Base-by-base conservation (phyloP, 2,113 vertebrate genomes). In the Tragelaphus imberbis region DNA sequence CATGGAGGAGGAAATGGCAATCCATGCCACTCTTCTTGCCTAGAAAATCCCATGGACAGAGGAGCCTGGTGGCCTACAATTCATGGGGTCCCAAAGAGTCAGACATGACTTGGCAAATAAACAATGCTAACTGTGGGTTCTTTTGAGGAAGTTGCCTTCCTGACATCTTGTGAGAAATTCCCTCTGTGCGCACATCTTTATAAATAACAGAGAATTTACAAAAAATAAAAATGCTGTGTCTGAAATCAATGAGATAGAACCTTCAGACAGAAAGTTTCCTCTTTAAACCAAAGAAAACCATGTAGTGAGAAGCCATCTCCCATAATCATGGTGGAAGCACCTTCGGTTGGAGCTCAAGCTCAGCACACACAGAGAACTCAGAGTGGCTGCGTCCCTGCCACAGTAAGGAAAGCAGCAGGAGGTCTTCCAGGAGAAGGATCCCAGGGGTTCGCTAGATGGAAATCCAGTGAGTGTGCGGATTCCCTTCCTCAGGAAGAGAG, bases 391-490 rank as follows among this genome's bases (percentile, higher is more conserved):
- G 4, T 5, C 65, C 65, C 15, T 19, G 16, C 19, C 15, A 12
- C 33, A 10, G 33, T 2, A 2, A n/a, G 63, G 63, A 68, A n/a
- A n/a, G 16, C 63, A 68, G 63, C 63, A 9, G 7, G 8, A n/a
- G 16, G 7, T 9, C 16, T 10, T 9, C 16, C 8, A 68, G 30
- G 15, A n/a, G 63, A 9, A 68, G 63, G 33, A 16, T 1, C 28
- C 61, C 61, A 13, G 3, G 28, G 6, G 61, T 0, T 1, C 13
- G 6, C 13, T 15, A 5, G 61, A 7, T 1, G 61, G 61, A 15
- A 68, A 68, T 4, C 33, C 44, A 33, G 7, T 16, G 28, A 14
- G 15, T 3, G 61, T 1, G 63, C 0, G 33, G 17, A n/a, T 17
- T 4, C 30, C 63, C 17, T 19, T 68, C 15, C 30, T 9, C 33